Percentiles rank a stretch among this genome's conserved stretches.
Evolutionary conservation across 1,140 invertebrate species (phyloP).

Genomic region (Parasteatoda tepidariorum): DNA sequence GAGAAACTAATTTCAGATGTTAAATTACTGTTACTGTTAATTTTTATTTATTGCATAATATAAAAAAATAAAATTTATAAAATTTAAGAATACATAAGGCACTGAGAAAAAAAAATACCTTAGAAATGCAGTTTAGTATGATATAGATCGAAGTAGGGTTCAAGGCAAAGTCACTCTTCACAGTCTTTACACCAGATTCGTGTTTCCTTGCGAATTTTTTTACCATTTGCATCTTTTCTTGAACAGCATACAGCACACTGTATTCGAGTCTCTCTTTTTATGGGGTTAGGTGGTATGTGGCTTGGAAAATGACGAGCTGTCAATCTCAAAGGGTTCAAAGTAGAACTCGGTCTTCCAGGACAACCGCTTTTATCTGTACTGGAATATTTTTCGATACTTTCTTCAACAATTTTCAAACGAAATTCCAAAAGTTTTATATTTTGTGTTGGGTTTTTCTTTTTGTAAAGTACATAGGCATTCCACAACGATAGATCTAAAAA

Average conservation of each 20-base stretch:
- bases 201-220: no score
- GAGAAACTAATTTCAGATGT: no score
- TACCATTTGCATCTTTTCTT: no score
- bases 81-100: no score
- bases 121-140: no score
- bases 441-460: slow-evolving; percentile 17
- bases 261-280: not conserved
- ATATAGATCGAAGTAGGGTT: no score
- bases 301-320: slow-evolving; percentile 16
- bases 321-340: slow-evolving; percentile 15
- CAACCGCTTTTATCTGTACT: not conserved
- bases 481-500: not conserved
- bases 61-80: no score
- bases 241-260: no score
- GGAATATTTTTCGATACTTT: slow-evolving; percentile 20
- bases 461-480: slow-evolving; percentile 11
- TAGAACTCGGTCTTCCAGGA: slow-evolving; percentile 12
- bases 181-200: not conserved
- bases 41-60: no score
- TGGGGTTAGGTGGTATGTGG: slow-evolving; percentile 8
- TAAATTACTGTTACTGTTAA: no score
- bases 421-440: slow-evolving; percentile 19
- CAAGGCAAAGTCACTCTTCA: not conserved
- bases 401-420: slow-evolving; percentile 13
- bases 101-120: no score